phyloP scores from a whole-genome alignment of 92 coral and sea anemone genomes.

The Umimayanthus kanabou region DNA sequence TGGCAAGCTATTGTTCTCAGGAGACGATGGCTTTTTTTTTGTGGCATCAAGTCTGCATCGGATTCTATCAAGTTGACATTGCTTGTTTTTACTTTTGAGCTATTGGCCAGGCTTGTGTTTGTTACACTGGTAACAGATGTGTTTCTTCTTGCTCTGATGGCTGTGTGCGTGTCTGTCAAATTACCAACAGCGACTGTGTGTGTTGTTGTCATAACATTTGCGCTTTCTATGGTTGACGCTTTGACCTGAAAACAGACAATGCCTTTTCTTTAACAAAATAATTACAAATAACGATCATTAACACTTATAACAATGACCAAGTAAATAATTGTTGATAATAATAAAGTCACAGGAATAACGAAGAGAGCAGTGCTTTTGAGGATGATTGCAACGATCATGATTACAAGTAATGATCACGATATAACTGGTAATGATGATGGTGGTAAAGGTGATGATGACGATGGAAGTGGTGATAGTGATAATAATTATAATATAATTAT shows the following conservation, averaged over 20 bases:
- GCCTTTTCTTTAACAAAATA: background rate
- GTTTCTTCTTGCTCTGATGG: background rate
- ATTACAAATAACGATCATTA: background rate
- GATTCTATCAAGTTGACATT: background rate
- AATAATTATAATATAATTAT: background rate
- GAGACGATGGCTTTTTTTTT: background rate
- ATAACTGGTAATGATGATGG: background rate
- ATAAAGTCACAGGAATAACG: background rate
- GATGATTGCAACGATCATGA: conserved; percentile 12
- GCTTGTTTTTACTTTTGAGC: background rate
- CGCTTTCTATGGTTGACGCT: background rate
- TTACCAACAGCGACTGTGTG: background rate
- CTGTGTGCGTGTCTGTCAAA: background rate
- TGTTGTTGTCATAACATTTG: background rate
- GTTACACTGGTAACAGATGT: background rate
- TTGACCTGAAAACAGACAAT: background rate
- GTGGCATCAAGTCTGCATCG: background rate
- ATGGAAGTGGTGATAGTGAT: conserved; percentile 2
- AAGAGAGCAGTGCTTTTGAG: conserved; percentile 7
- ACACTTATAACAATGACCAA: background rate
- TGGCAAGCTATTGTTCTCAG: conserved; percentile 24
- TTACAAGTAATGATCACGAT: background rate
- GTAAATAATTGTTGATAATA: too few species aligned
- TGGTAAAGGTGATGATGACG: conserved; percentile 7
- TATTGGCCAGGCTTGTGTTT: background rate